These are phyloP conservation scores for Microplitis manilae DNA, from an alignment of 2,888 invertebrate genomes.

Conservation along the genomic window DNA sequence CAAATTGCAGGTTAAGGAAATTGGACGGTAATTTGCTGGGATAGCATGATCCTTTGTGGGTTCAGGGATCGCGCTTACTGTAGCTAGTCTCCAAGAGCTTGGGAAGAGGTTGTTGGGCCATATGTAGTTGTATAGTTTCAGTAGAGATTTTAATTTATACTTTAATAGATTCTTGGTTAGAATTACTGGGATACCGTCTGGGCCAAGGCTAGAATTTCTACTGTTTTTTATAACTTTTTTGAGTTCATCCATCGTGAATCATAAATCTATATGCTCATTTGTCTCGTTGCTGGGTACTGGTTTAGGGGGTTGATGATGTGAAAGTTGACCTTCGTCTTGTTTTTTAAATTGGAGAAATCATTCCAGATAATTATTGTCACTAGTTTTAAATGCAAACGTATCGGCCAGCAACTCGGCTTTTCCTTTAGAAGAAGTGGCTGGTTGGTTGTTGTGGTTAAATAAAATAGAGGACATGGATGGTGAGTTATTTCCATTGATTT, in stretches of 20 bases:
- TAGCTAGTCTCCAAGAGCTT: slow-evolving; percentile 33
- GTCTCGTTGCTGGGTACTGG: slow-evolving; percentile 22
- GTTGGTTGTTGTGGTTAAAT: no score
- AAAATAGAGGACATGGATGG: no score
- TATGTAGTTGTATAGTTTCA: slow-evolving; percentile 18
- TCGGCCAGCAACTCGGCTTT: background rate
- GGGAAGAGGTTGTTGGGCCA: slow-evolving; percentile 31
- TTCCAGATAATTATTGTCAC: slow-evolving; percentile 20
- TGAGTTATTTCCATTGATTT: no score
- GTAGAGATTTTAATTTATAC: background rate
- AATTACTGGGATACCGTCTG: background rate
- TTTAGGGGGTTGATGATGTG: no score
- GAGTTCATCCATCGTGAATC: background rate
- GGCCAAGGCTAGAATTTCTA: background rate
- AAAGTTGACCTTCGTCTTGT: no score
- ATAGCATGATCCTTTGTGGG: slow-evolving; percentile 33
- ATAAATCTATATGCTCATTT: background rate
- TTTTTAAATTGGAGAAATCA: no score
- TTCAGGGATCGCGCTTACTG: background rate
- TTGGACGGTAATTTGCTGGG: slow-evolving; percentile 29
- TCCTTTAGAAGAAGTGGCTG: no score
- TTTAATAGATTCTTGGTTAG: background rate
- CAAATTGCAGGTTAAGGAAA: slow-evolving; percentile 35
- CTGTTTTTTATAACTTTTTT: background rate
- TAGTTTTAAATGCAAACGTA: slow-evolving; percentile 36